phyloP scores from a whole-genome alignment of 2,888 invertebrate genomes.

The Brachynemurus nebulosus region DNA sequence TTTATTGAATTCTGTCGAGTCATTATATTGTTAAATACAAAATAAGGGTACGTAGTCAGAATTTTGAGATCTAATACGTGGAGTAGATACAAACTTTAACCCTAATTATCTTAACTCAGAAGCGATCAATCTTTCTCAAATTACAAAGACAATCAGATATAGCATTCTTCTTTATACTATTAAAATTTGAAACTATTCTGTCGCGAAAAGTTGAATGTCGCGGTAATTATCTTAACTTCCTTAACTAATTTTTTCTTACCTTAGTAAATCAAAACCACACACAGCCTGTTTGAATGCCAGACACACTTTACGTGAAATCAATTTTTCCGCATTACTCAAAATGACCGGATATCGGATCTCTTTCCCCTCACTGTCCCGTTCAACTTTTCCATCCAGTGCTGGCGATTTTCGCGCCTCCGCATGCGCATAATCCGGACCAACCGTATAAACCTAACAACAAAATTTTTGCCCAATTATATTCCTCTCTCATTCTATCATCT shows the following conservation, averaged over 20 bases:
- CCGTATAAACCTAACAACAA: constrained; percentile 77
- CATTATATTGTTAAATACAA: too few relatives aligned
- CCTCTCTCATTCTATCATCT: neutral
- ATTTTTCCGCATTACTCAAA: constrained; percentile 90
- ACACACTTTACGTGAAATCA: constrained; percentile 95
- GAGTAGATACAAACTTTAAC: too few relatives aligned
- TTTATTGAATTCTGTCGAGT: too few relatives aligned
- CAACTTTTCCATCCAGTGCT: constrained; percentile 95
- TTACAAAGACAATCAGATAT: too few relatives aligned
- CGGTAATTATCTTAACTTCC: too few relatives aligned
- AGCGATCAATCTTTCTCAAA: too few relatives aligned
- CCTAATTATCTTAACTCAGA: too few relatives aligned
- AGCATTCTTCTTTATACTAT: too few relatives aligned
- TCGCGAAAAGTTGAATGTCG: too few relatives aligned
- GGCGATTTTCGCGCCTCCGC: constrained; percentile 99
- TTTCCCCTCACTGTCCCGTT: constrained; percentile 93
- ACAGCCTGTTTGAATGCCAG: constrained; percentile 95
- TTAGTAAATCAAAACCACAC: constrained; percentile 94
- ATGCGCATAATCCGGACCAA: constrained; percentile 98
- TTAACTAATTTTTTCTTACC: constrained; percentile 40
- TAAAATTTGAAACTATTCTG: too few relatives aligned
- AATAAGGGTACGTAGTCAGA: too few relatives aligned
- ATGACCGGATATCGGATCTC: constrained; percentile 99
- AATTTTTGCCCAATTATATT: neutral
- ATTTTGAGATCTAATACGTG: too few relatives aligned